These are phyloP conservation scores for Ceryle rudis DNA, from an alignment of 2,797 vertebrate genomes.

Conservation along the genomic window DNA sequence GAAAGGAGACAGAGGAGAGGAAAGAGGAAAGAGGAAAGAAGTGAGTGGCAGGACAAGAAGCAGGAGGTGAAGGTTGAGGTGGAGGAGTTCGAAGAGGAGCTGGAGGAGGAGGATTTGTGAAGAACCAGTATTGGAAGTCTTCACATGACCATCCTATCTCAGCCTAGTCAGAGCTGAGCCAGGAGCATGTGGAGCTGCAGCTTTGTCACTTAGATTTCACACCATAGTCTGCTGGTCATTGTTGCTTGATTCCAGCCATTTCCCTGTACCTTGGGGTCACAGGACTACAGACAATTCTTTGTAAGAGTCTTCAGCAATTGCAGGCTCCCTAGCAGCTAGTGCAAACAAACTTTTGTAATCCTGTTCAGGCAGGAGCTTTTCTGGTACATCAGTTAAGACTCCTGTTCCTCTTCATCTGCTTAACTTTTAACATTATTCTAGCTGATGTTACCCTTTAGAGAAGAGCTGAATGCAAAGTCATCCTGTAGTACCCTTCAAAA, in stretches of 20 bases:
- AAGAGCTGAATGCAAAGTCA: not conserved
- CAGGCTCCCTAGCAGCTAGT: not conserved
- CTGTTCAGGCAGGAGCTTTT: not conserved
- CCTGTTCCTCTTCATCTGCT: not conserved
- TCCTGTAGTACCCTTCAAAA: not conserved
- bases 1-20: not conserved
- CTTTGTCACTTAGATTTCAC: not conserved
- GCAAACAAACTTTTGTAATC: not conserved
- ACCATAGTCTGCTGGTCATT: accelerated
- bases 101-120: not conserved
- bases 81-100: not conserved
- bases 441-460: not conserved
- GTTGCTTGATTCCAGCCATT: not conserved
- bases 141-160: not conserved
- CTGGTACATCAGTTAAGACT: not conserved
- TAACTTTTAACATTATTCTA: not conserved
- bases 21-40: not conserved
- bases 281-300: not conserved
- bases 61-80: not conserved
- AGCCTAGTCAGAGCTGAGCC: not conserved
- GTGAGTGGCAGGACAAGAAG: not conserved
- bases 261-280: not conserved
- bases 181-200: not conserved
- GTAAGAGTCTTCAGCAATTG: not conserved
- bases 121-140: not conserved